These are phyloP conservation scores for Tetragonula clypearis DNA, from an alignment of 1,140 invertebrate genomes.

Conservation along the genomic window DNA sequence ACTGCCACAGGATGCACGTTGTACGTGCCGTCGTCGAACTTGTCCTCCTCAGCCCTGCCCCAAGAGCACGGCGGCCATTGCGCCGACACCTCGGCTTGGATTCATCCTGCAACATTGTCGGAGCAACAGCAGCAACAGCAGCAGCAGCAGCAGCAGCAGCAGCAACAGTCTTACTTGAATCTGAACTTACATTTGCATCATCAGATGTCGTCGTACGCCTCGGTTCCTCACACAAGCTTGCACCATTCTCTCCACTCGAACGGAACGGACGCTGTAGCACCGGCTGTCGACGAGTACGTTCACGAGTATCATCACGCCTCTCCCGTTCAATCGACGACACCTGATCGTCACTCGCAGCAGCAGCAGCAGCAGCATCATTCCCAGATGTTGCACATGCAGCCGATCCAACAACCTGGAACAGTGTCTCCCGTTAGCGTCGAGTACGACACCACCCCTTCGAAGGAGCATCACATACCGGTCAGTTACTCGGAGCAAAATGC, in stretches of 20 bases:
- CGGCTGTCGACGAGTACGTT: slow-evolving; percentile 60
- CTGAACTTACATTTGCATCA: slow-evolving; percentile 80
- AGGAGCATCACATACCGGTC: slow-evolving; percentile 70
- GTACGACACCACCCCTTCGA: slow-evolving; percentile 68
- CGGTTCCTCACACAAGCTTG: slow-evolving; percentile 58
- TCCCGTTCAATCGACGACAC: slow-evolving; percentile 59
- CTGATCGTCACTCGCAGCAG: slow-evolving; percentile 68
- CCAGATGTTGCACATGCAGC: slow-evolving; percentile 71
- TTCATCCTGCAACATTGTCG: slow-evolving; percentile 72
- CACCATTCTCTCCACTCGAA: slow-evolving; percentile 69
- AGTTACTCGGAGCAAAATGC: slow-evolving; percentile 70
- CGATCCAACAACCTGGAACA: slow-evolving; percentile 63
- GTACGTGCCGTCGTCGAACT: slow-evolving; percentile 75
- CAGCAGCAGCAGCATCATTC: slow-evolving; percentile 65
- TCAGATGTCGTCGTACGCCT: slow-evolving; percentile 73
- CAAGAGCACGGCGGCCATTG: slow-evolving; percentile 73
- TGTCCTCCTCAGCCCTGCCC: slow-evolving; percentile 60
- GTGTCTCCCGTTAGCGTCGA: slow-evolving; percentile 68
- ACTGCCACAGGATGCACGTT: slow-evolving; percentile 72
- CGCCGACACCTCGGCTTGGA: slow-evolving; percentile 73
- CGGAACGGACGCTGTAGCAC: slow-evolving; percentile 55
- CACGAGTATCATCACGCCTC: slow-evolving; percentile 69
- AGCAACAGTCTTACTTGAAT: slow-evolving; percentile 78
- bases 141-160: slow-evolving; percentile 75
- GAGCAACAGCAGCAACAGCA: slow-evolving; percentile 75